These are phyloP conservation scores for Nebria salina DNA, from an alignment of 2,888 invertebrate genomes.

Conservation along the genomic window DNA sequence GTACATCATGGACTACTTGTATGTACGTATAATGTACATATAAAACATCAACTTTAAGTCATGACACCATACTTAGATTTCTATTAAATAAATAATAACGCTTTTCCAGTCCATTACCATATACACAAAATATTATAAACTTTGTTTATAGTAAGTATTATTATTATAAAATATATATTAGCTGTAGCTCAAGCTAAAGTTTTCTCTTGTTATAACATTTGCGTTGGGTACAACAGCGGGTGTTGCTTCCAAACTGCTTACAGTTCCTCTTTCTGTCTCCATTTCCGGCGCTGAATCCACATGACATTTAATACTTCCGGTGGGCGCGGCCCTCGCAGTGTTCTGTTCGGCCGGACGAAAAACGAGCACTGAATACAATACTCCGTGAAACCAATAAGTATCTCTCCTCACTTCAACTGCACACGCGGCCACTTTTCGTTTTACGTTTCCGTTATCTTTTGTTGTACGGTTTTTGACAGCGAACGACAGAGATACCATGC, in stretches of 20 bases:
- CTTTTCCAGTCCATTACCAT: too few relatives aligned
- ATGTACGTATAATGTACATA: too few relatives aligned
- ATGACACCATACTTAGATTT: too few relatives aligned
- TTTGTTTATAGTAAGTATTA: too few relatives aligned
- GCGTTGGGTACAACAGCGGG: not conserved
- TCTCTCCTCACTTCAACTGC: not conserved
- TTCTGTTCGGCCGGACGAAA: not conserved
- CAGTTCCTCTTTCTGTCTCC: not conserved
- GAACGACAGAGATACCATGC: not conserved
- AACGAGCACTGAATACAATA: conserved; percentile 19
- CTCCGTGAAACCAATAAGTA: conserved; percentile 23
- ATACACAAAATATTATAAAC: too few relatives aligned
- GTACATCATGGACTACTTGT: not conserved
- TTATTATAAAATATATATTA: too few relatives aligned
- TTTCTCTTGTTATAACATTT: too few relatives aligned
- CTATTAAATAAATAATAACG: too few relatives aligned
- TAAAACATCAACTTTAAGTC: too few relatives aligned
- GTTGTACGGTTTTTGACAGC: conserved; percentile 15
- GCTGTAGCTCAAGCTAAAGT: too few relatives aligned
- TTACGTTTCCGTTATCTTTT: conserved; percentile 14
- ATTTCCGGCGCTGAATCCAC: not conserved
- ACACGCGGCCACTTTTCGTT: not conserved
- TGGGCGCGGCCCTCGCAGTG: not conserved
- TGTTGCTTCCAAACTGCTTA: not conserved
- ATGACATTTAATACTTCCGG: conserved; percentile 40